Base-by-base conservation (phyloP, 1,140 invertebrate genomes). In the Euura lappo region DNA sequence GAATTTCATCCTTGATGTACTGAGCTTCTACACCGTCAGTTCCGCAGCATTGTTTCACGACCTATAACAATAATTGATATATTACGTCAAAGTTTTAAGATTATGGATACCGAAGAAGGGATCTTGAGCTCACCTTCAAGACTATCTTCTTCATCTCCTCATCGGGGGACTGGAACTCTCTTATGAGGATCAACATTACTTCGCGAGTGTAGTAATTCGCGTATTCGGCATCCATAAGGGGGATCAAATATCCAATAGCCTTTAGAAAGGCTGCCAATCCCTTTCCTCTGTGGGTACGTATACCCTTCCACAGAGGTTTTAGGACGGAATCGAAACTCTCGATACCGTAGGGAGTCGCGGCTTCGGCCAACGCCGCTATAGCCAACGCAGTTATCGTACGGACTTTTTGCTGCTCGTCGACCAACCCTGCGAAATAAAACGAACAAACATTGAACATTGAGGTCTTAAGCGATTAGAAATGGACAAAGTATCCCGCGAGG, bases 81-180 rank as follows among this genome's bases (percentile, higher is more conserved):
- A 28, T 28, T 28, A 1, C 0, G 28, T 28, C 28, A 28, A 10
- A 74, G 66, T 73, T 72, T 6, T 68, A 46, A 43, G 60, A 72
- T 71, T 66, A 74, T 45, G n/a, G 43, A 65, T 68, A 65, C 60
- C 64, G 45, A 43, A 73, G 44, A 43, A 51, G 2, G 67, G 45
- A 45, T 73, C 47, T 69, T 78, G 71, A 13, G 66, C 80, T 81
- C 84, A 95, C 95, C 90, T 99, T 99, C 60, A 99, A 90, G 1
- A 99, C 99, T 89, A 99, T 99, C 85, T 99, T 99, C 85, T 99
- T 99, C 99, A 99, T 99, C 91, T 99, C 99, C 88, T 99, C 99
- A 88, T 99, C 99, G 2, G 99, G 98, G 67, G 98, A 99, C 86
- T 99, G 97, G 86, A 99, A 99, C 89, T 99, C 99, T 87, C 99